phyloP scores from a whole-genome alignment of 2,797 vertebrate genomes.

The Manis crassicaudata region DNA sequence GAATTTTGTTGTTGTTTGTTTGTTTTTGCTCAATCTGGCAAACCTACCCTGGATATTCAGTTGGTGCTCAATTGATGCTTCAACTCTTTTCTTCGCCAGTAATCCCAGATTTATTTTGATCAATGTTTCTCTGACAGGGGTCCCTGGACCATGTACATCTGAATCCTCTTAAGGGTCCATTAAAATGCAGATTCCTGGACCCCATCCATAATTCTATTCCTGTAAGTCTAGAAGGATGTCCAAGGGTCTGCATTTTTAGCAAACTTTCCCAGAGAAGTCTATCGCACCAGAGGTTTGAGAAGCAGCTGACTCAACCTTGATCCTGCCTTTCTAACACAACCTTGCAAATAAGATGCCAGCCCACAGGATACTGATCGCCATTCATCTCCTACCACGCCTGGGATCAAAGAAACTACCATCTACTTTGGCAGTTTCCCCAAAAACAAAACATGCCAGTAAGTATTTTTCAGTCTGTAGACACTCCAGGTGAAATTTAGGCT shows the following conservation, averaged over 20 bases:
- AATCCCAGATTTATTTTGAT: neutral
- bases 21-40: neutral
- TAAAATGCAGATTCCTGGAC: neutral
- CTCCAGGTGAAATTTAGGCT: neutral
- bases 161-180: neutral
- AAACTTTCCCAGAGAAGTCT: neutral
- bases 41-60: neutral
- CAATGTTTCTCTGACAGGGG: neutral
- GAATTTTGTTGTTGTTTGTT: neutral
- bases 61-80: neutral
- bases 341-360: neutral
- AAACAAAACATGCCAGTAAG: fast-evolving
- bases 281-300: fast-evolving
- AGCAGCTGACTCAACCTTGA: neutral
- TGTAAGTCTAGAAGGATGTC: neutral
- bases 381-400: neutral
- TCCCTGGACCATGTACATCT: neutral
- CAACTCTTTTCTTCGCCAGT: too few species aligned
- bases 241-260: neutral
- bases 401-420: neutral
- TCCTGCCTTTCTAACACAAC: neutral
- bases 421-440: too few species aligned
- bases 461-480: neutral
- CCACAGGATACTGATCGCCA: fast-evolving
- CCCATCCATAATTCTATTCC: fast-evolving